Conservation (phyloP, 2,888 invertebrate species). For the Frankliniella fusca region DNA sequence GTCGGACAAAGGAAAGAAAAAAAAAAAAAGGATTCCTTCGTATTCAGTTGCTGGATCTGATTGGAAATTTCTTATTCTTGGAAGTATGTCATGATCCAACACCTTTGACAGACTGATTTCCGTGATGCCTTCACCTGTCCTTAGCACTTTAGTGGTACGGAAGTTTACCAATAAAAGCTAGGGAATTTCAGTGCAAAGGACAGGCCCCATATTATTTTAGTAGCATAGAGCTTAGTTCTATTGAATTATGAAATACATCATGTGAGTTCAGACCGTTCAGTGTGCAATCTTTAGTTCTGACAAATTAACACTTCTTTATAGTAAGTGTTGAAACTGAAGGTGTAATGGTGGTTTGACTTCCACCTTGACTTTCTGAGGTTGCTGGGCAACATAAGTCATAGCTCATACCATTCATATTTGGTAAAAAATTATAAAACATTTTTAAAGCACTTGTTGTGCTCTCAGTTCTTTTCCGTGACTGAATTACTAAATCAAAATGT, state of each 20-base stretch:
- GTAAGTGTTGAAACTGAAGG: constrained; percentile 2
- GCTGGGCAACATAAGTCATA: constrained; percentile 20
- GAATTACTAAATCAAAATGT: background rate
- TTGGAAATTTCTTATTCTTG: background rate
- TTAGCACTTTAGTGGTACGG: background rate
- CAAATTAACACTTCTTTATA: background rate
- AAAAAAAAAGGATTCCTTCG: background rate
- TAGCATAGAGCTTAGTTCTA: too few relatives aligned
- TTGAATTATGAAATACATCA: background rate
- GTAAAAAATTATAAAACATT: background rate
- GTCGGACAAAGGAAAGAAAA: background rate
- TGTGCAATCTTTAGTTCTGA: background rate
- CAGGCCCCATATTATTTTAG: background rate
- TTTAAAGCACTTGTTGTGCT: background rate
- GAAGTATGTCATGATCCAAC: constrained; percentile 11
- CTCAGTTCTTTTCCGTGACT: constrained; percentile 7
- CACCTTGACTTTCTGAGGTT: constrained; percentile 11
- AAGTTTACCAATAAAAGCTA: background rate
- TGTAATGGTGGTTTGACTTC: background rate
- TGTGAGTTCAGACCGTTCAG: background rate
- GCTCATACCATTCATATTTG: constrained; percentile 16
- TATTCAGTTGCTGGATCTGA: background rate
- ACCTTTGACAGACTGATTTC: constrained; percentile 10
- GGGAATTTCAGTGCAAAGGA: background rate
- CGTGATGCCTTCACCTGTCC: constrained; percentile 8